Base-by-base conservation (phyloP, 2,888 invertebrate genomes). In the Spisula solida region DNA sequence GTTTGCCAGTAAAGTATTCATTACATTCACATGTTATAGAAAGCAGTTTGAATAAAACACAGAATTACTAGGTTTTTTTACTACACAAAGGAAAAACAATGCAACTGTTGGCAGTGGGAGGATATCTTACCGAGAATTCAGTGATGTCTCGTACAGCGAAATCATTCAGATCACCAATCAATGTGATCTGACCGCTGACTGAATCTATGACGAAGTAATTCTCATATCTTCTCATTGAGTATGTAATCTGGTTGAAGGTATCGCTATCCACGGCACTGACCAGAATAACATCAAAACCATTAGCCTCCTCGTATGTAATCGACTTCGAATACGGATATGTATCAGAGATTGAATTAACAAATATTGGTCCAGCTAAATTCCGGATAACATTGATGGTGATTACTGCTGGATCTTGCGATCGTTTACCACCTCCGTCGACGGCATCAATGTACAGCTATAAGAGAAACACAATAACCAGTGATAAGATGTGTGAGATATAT, bases 161-260 rank as follows among this genome's bases (percentile, higher is more conserved):
- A 48, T 86, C 93, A 4, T 78, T 86, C 0, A 92, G 88, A 78
- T 93, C 92, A 4, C 86, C 81, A 14, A 83, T 81, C 75, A 95
- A 85, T 4, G 88, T 92, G 41, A 95, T 93, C 6, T 78, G 82
- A 18, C 95, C 95, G 70, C 78, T 90, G 2, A 29, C 51, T 31
- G 85, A 14, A 81, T 94, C 89, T 16, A 96, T 92, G 1, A 75
- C 47, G 87, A 96, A 95, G 92, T 94, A 95, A 48, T 89, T 88
- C 1, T 87, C 86, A 8, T 94, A 93, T 25, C 89, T 94, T 48
- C 93, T 89, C 34, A 95, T 89, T 8, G 66, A 41, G 82, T 94
- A 95, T 0, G 80, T 89, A 16, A 95, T 84, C 1, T 12, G 14
- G 48, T 87, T 88, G 85, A 90, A 92, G 10, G 78, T 56, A 29